Conservation (phyloP, 2,888 invertebrate genomes). For the Quadroppia sp. region DNA sequence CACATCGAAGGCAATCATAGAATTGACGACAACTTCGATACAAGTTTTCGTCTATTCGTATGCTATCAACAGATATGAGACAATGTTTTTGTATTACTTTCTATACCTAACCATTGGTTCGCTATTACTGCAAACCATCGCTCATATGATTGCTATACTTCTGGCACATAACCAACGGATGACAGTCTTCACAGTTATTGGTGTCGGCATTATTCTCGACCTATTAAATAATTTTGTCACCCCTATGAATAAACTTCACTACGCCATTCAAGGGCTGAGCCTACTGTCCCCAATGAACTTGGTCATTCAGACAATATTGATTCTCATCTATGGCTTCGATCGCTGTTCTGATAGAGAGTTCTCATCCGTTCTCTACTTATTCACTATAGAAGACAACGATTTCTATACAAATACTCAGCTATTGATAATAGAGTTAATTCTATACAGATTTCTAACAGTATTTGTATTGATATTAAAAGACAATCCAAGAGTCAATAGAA, state of each 20-base stretch:
- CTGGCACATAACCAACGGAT: not conserved
- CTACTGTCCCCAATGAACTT: not conserved
- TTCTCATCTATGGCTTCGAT: constrained; percentile 31
- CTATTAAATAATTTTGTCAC: not conserved
- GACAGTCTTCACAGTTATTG: not conserved
- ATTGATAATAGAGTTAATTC: not conserved
- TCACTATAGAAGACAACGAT: not conserved
- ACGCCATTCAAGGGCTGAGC: not conserved
- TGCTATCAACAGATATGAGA: not conserved
- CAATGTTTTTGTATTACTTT: not conserved
- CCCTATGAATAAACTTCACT: not conserved
- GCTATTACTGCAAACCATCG: not conserved
- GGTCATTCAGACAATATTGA: not conserved
- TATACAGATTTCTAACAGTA: not conserved
- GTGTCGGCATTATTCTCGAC: not conserved
- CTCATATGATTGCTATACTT: constrained; percentile 8
- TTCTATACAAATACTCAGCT: not conserved
- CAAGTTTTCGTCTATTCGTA: not conserved
- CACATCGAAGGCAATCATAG: not conserved
- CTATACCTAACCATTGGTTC: not conserved
- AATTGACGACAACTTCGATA: not conserved
- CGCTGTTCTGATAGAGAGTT: constrained; percentile 23
- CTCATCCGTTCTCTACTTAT: not conserved
- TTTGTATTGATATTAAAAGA: not conserved
- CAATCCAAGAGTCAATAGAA: not conserved